A percentile compares a stretch with the other conserved stretches of the same genome.
phyloP scores from a whole-genome alignment of 2,113 vertebrate genomes.

The Python bivittatus region DNA sequence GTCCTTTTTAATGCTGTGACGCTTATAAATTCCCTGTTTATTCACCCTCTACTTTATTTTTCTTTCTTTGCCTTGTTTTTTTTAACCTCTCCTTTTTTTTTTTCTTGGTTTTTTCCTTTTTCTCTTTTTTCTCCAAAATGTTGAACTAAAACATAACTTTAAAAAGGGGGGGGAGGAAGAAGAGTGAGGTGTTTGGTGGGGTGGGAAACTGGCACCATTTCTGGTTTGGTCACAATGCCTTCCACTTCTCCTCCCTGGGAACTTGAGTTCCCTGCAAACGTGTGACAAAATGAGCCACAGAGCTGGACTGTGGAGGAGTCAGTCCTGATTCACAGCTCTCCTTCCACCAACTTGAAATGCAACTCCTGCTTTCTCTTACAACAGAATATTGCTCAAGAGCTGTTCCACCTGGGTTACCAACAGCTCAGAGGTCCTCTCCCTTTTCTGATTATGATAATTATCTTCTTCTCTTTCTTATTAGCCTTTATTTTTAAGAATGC shows the following conservation, averaged over 20 bases:
- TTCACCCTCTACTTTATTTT: not conserved
- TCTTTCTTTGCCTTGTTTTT: not conserved
- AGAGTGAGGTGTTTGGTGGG: not conserved
- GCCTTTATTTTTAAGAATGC: not conserved
- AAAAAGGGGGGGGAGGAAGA: not conserved
- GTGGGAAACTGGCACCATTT: not conserved
- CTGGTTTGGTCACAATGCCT: not conserved
- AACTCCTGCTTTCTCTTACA: not conserved
- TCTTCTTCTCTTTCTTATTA: not conserved
- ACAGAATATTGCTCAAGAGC: not conserved
- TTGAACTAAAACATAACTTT: not conserved
- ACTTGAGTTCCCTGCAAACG: not conserved
- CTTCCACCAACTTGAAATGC: not conserved
- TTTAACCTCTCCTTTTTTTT: not conserved
- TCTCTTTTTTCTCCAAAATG: not conserved
- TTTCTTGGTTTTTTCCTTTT: not conserved
- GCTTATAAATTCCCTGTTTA: not conserved
- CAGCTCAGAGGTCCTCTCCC: not conserved
- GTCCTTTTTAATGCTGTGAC: not conserved
- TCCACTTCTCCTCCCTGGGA: not conserved
- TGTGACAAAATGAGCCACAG: not conserved
- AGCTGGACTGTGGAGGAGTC: not conserved
- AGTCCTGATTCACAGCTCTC: not conserved
- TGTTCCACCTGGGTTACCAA: not conserved
- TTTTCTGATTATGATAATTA: not conserved